Percentiles rank a stretch among this genome's conserved stretches.
phyloP scores from a whole-genome alignment of 2,113 vertebrate genomes.

The Erythrocebus patas region DNA sequence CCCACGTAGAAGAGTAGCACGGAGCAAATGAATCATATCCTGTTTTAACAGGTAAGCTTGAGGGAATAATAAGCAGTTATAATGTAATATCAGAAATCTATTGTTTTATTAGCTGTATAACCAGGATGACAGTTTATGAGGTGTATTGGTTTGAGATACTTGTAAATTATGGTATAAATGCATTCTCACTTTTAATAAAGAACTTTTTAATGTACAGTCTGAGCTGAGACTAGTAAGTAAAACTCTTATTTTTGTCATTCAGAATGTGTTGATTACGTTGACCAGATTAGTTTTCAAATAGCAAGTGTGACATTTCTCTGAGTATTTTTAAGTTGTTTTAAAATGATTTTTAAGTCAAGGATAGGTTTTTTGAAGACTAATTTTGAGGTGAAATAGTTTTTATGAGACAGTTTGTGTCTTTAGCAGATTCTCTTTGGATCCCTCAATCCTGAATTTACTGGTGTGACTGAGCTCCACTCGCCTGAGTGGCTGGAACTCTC shows the following conservation, averaged over 20 bases:
- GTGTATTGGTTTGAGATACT: constrained; percentile 12
- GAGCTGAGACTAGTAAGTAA: background rate
- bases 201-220: background rate
- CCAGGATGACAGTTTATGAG: background rate
- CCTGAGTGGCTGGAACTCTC: background rate
- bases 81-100: background rate
- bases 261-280: background rate
- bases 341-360: background rate
- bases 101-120: background rate
- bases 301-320: background rate
- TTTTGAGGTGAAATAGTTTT: background rate
- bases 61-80: background rate
- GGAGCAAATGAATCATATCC: background rate
- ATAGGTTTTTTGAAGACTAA: background rate
- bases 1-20: background rate
- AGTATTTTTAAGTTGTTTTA: background rate
- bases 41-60: background rate
- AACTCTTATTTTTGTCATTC: background rate
- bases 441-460: background rate
- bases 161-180: background rate
- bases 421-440: background rate
- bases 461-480: background rate
- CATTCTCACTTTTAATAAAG: background rate
- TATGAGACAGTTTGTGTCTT: background rate
- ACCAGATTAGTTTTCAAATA: background rate